phyloP scores from a whole-genome alignment of 2,888 invertebrate species.

The Autographa gamma region DNA sequence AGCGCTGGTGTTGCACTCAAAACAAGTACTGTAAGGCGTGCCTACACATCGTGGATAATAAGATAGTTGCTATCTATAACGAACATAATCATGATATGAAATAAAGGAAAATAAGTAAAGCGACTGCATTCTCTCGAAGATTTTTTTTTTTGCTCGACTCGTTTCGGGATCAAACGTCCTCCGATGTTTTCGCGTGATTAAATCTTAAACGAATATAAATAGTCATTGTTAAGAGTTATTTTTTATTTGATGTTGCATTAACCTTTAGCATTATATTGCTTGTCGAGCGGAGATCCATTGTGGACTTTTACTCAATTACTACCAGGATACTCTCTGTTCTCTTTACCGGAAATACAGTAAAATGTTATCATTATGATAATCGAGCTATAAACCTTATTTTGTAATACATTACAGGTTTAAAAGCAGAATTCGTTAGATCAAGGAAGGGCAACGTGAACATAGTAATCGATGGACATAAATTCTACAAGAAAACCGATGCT shows the following conservation, averaged over 20 bases:
- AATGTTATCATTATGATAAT: not conserved
- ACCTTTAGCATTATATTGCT: too few species aligned
- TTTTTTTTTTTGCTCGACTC: too few species aligned
- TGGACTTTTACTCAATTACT: too few species aligned
- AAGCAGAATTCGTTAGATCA: constrained; percentile 22
- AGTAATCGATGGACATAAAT: constrained; percentile 23
- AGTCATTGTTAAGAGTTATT: too few species aligned
- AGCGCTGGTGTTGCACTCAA: constrained; percentile 76
- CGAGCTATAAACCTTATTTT: not conserved
- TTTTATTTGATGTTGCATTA: too few species aligned
- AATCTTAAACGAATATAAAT: too few species aligned
- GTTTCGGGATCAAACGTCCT: too few species aligned
- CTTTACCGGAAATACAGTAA: too few species aligned
- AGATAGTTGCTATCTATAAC: constrained; percentile 76
- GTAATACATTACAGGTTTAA: constrained; percentile 22
- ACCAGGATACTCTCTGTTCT: too few species aligned
- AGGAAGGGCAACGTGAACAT: constrained; percentile 32
- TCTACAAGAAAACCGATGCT: constrained; percentile 36
- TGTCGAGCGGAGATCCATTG: too few species aligned
- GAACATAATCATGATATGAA: constrained; percentile 79
- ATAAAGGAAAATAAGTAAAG: constrained; percentile 33
- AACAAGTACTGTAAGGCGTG: constrained; percentile 78
- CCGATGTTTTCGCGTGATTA: too few species aligned
- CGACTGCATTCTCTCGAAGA: too few species aligned
- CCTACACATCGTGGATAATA: constrained; percentile 72